These are phyloP conservation scores for Theretra japonica DNA, from an alignment of 2,888 invertebrate species.

Conservation along the genomic window DNA sequence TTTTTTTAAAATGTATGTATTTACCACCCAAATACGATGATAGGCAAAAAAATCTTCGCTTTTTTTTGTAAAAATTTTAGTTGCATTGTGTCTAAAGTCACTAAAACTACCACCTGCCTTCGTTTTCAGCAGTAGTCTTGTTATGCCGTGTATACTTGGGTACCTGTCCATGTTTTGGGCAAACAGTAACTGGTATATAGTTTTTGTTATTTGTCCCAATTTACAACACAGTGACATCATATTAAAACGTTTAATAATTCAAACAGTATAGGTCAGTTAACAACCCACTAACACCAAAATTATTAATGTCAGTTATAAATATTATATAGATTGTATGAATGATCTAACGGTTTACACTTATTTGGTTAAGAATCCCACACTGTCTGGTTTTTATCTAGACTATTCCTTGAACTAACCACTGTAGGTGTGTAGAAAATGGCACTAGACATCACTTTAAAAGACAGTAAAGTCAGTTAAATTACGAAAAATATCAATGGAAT, in stretches of 20 bases:
- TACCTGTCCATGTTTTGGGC: too few species aligned
- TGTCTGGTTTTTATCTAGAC: neutral
- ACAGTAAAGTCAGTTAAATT: neutral
- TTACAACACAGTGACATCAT: neutral
- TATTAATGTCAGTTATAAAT: neutral
- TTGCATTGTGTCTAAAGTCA: too few species aligned
- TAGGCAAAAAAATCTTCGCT: too few species aligned
- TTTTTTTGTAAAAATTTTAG: too few species aligned
- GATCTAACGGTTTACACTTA: constrained; percentile 7
- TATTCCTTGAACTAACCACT: constrained; percentile 14
- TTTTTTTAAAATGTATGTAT: too few species aligned
- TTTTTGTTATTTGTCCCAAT: too few species aligned
- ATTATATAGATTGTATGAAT: neutral
- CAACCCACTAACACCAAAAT: neutral
- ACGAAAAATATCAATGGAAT: constrained; percentile 10
- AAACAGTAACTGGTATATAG: too few species aligned
- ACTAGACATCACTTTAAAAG: neutral
- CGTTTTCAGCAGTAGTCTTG: too few species aligned
- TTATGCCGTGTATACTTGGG: too few species aligned
- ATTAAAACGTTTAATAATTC: neutral
- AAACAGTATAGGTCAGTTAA: neutral
- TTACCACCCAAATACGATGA: too few species aligned
- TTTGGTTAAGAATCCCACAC: constrained; percentile 13
- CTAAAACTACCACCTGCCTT: too few species aligned
- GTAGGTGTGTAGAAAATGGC: constrained; percentile 7